Evolutionary conservation across 1,140 invertebrate genomes (phyloP).

Genomic region (Meloidogyne exigua): DNA sequence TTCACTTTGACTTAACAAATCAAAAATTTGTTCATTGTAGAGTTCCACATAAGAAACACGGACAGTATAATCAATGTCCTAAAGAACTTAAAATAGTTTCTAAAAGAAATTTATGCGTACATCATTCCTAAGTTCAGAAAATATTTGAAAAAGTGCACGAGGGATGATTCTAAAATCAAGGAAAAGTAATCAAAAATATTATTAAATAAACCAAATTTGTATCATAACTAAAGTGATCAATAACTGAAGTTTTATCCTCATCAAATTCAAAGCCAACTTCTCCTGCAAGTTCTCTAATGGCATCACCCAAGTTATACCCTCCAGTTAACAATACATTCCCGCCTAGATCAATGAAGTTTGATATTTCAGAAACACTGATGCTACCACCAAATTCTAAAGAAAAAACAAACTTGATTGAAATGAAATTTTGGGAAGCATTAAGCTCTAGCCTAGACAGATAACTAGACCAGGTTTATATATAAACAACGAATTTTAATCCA

Average conservation of each 20-base stretch:
- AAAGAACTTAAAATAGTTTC: slow-evolving; percentile 11
- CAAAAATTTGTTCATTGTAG: slow-evolving; percentile 91
- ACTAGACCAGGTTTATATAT: too few relatives aligned
- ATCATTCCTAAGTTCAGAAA: slow-evolving; percentile 63
- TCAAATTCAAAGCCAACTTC: slow-evolving; percentile 98
- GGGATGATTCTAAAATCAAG: slow-evolving; percentile 65
- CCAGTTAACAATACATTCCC: slow-evolving; percentile 90
- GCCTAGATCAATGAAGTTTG: slow-evolving; percentile 93
- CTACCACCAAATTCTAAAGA: slow-evolving; percentile 60
- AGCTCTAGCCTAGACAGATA: too few relatives aligned
- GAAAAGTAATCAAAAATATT: not conserved
- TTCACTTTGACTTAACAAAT: slow-evolving; percentile 80
- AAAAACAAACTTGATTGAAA: too few relatives aligned
- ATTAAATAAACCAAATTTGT: slow-evolving; percentile 54
- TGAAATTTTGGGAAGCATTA: too few relatives aligned
- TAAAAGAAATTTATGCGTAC: not conserved
- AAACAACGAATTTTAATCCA: too few relatives aligned
- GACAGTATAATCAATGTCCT: slow-evolving; percentile 75
- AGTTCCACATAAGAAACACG: slow-evolving; percentile 89
- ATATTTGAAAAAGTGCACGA: slow-evolving; percentile 66
- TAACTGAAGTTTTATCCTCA: slow-evolving; percentile 85
- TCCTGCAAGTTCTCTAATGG: slow-evolving; percentile 86
- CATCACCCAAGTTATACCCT: slow-evolving; percentile 81
- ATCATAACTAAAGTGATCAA: slow-evolving; percentile 69
- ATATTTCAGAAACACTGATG: slow-evolving; percentile 82